These are phyloP conservation scores for Drosophila funebris DNA, from an alignment of 1,140 invertebrate species.

Conservation along the genomic window DNA sequence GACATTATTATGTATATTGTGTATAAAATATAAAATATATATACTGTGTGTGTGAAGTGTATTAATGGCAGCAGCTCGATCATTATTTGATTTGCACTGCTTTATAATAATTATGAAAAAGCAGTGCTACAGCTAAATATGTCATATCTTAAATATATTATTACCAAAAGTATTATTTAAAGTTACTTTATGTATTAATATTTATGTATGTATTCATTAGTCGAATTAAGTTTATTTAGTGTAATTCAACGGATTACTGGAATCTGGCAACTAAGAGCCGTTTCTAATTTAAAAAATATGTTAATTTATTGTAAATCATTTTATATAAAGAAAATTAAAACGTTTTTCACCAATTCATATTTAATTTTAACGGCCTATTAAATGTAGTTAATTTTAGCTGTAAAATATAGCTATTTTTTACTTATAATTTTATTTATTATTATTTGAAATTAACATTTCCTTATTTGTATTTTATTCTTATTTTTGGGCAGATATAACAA, in stretches of 20 bases:
- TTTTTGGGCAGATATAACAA: conserved; percentile 54
- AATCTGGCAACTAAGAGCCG: no score
- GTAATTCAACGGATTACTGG: neutral
- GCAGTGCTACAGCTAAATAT: neutral
- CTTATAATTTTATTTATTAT: neutral
- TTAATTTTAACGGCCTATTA: neutral
- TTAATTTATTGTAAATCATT: neutral
- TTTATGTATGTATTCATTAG: neutral
- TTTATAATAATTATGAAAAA: neutral
- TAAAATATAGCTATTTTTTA: neutral
- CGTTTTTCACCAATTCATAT: neutral
- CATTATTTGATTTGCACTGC: neutral
- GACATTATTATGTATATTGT: neutral
- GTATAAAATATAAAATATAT: neutral
- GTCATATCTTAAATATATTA: no score
- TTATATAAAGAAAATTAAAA: neutral
- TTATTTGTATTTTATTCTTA: conserved; percentile 27
- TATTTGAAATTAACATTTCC: conserved; percentile 3
- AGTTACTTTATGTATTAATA: neutral
- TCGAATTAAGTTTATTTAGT: neutral
- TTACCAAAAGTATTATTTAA: no score
- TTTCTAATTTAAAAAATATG: no score
- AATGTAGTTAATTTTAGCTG: neutral
- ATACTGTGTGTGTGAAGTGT: neutral
- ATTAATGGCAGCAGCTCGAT: neutral